Conservation (phyloP, 1,140 invertebrate species). For the Philotrypesis tridentata region DNA sequence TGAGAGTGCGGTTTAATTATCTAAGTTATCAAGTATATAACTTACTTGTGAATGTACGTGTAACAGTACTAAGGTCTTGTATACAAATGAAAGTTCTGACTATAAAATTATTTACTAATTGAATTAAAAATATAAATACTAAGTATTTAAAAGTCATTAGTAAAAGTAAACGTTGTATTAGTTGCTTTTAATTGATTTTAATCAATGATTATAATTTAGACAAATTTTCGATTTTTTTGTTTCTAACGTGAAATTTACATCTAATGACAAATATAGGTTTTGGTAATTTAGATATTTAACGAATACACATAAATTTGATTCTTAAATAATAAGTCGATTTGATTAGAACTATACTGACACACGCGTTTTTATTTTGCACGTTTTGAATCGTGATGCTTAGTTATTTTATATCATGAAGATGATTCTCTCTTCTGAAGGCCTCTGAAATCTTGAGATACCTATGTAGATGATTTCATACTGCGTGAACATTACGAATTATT, state of each 20-base stretch:
- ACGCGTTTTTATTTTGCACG: not conserved
- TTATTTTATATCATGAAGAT: not conserved
- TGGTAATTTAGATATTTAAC: not conserved
- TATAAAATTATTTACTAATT: constrained; percentile 1
- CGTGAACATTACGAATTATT: constrained; percentile 29
- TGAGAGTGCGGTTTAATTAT: not conserved
- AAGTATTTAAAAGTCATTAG: constrained; percentile 28
- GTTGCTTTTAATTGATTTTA: not conserved
- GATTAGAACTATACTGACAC: not conserved
- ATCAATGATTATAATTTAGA: not conserved
- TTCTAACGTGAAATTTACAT: not conserved
- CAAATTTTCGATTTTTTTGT: not conserved
- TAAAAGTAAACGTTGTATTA: not conserved
- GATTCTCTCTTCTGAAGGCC: constrained; percentile 41
- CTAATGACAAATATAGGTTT: not conserved
- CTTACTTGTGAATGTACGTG: not conserved
- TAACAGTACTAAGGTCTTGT: not conserved
- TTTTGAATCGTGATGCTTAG: not conserved
- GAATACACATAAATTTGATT: not conserved
- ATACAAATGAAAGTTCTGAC: not conserved
- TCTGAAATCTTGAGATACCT: constrained; percentile 27
- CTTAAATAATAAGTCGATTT: not conserved
- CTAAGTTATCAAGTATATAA: constrained; percentile 7
- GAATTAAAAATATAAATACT: constrained; percentile 19
- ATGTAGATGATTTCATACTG: constrained; percentile 11